Evolutionary conservation across 1,140 invertebrate genomes (phyloP).

Genomic region (Sitophilus oryzae): DNA sequence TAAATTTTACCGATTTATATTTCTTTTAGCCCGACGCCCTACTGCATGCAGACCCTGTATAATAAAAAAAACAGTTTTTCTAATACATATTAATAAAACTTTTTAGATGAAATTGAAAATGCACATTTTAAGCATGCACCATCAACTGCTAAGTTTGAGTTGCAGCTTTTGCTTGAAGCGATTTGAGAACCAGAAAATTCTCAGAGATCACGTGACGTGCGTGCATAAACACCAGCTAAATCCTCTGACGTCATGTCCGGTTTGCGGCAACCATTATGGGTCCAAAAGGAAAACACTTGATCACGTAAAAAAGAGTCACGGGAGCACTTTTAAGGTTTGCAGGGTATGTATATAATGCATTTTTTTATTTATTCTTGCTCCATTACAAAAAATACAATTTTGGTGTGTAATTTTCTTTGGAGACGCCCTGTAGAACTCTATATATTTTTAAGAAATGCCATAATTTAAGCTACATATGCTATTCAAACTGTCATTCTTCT

Average conservation of each 20-base stretch:
- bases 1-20: too few relatives aligned
- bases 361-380: too few relatives aligned
- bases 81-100: not conserved
- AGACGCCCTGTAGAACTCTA: not conserved
- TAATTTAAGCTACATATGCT: too few relatives aligned
- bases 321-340: slow-evolving; percentile 53
- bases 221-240: slow-evolving; percentile 48
- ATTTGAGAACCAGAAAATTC: slow-evolving; percentile 51
- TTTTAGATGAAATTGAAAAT: slow-evolving; percentile 50
- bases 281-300: slow-evolving; percentile 57
- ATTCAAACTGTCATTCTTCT: too few relatives aligned
- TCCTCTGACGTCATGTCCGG: slow-evolving; percentile 52
- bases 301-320: slow-evolving; percentile 57
- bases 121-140: slow-evolving; percentile 52
- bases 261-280: slow-evolving; percentile 57
- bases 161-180: slow-evolving; percentile 56
- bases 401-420: not conserved
- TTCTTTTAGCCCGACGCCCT: not conserved
- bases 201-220: slow-evolving; percentile 53
- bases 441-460: too few relatives aligned
- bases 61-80: not conserved
- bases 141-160: slow-evolving; percentile 52
- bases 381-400: too few relatives aligned
- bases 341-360: slow-evolving; percentile 33
- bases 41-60: too few relatives aligned